These are phyloP conservation scores for Paedocypris sp. DNA, from an alignment of 2,113 vertebrate species.

Conservation along the genomic window DNA sequence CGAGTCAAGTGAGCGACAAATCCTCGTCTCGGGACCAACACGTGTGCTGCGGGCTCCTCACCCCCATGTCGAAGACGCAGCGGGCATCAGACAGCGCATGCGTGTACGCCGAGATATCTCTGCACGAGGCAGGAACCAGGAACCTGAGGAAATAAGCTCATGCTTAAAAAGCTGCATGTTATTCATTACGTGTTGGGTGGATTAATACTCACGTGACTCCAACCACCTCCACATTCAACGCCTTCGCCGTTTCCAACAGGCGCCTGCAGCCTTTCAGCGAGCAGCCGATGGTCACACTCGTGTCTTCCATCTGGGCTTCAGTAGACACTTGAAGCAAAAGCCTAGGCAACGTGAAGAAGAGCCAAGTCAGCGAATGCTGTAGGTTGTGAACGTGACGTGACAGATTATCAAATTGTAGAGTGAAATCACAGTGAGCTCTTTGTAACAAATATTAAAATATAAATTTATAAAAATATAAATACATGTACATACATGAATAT, in stretches of 20 bases:
- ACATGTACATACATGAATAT: no score
- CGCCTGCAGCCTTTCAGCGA: slow-evolving; percentile 89
- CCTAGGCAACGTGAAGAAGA: slow-evolving; percentile 60
- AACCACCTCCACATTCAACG: slow-evolving; percentile 77
- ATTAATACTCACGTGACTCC: slow-evolving; percentile 75
- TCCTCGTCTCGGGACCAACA: background rate
- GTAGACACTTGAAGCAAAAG: slow-evolving; percentile 93
- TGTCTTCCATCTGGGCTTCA: slow-evolving; percentile 80
- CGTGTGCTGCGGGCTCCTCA: slow-evolving; percentile 52
- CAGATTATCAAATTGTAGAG: no score
- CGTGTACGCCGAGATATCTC: slow-evolving; percentile 76
- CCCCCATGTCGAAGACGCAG: slow-evolving; percentile 98
- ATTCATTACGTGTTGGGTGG: background rate
- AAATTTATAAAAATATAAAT: no score
- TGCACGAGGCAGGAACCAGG: slow-evolving; percentile 81
- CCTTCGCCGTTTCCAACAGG: slow-evolving; percentile 88
- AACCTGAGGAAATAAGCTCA: slow-evolving; percentile 60
- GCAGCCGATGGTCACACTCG: slow-evolving; percentile 87
- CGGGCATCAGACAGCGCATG: slow-evolving; percentile 89
- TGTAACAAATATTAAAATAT: no score
- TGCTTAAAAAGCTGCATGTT: background rate
- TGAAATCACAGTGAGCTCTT: no score
- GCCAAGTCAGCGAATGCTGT: no score
- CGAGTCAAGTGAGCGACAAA: background rate
- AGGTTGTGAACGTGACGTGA: no score